phyloP scores from a whole-genome alignment of 2,888 invertebrate species.

The Eupithecia dodoneata region DNA sequence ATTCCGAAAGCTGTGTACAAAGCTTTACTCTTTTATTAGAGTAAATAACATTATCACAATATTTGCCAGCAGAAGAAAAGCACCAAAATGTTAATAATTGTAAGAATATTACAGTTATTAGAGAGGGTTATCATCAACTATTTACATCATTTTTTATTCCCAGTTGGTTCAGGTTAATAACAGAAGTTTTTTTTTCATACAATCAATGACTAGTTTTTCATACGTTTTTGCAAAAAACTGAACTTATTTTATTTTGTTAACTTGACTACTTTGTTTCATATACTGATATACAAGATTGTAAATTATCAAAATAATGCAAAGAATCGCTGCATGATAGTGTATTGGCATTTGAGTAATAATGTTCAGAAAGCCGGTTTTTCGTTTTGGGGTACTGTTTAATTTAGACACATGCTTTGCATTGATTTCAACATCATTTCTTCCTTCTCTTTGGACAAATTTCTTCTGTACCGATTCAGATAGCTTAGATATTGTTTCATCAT shows the following conservation, averaged over 20 bases:
- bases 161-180: slow-evolving; percentile 31
- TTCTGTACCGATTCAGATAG: slow-evolving; percentile 39
- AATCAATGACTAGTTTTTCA: slow-evolving; percentile 73
- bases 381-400: slow-evolving; percentile 68
- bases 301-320: slow-evolving; percentile 81
- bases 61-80: slow-evolving; percentile 73
- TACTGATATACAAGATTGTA: slow-evolving; percentile 82
- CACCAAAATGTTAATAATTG: slow-evolving; percentile 73
- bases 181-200: not conserved
- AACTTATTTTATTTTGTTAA: slow-evolving; percentile 55
- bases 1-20: slow-evolving; percentile 84
- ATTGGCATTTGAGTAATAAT: slow-evolving; percentile 78
- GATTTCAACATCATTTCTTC: slow-evolving; percentile 27
- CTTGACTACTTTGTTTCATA: slow-evolving; percentile 76
- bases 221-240: slow-evolving; percentile 49
- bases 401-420: slow-evolving; percentile 50
- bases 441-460: slow-evolving; percentile 43
- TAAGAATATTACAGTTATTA: slow-evolving; percentile 58
- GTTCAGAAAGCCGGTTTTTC: slow-evolving; percentile 64
- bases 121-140: slow-evolving; percentile 67
- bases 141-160: slow-evolving; percentile 66
- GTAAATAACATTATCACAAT: slow-evolving; percentile 70
- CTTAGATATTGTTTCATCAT: slow-evolving; percentile 40
- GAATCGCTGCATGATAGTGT: slow-evolving; percentile 81
- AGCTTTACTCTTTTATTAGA: slow-evolving; percentile 71